A percentile compares a stretch with the other conserved stretches of the same genome.
phyloP scores from a whole-genome alignment of 2,797 vertebrate genomes.

The Acipenser transmontanus region DNA sequence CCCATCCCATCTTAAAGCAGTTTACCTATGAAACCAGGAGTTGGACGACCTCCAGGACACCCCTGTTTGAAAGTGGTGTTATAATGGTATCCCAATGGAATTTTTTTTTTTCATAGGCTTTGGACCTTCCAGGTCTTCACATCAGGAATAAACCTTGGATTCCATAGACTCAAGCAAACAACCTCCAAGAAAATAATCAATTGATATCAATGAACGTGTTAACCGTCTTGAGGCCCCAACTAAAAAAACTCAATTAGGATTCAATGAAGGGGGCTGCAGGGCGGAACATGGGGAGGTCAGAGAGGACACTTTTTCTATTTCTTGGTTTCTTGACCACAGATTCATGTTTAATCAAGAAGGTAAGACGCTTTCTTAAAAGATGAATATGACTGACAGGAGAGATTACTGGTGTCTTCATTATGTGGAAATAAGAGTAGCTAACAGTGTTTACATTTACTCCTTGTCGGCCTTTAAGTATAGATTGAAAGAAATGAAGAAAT shows the following conservation, averaged over 20 bases:
- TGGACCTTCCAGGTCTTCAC: too few species aligned
- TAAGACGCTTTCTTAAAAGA: conserved; percentile 3
- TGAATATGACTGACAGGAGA: neutral
- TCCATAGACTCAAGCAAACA: conserved; percentile 10
- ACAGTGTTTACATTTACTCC: too few species aligned
- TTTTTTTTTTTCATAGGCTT: too few species aligned
- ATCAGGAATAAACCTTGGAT: conserved; percentile 14
- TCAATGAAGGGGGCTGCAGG: neutral
- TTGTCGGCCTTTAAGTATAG: too few species aligned
- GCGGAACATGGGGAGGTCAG: neutral
- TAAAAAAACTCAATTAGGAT: conserved; percentile 14
- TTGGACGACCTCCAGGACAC: too few species aligned
- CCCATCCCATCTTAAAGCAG: too few species aligned
- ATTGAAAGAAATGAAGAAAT: too few species aligned
- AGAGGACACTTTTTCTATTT: conserved; percentile 4
- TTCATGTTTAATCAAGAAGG: conserved; percentile 9
- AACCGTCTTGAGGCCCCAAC: neutral
- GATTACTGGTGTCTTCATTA: conserved; percentile 5
- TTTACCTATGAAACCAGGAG: too few species aligned
- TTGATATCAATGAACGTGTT: neutral
- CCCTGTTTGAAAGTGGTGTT: too few species aligned
- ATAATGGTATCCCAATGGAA: too few species aligned
- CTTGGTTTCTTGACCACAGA: conserved; percentile 15
- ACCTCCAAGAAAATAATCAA: conserved; percentile 7
- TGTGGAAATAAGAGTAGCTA: neutral